Percentiles rank a stretch among this genome's conserved stretches.
phyloP scores from a whole-genome alignment of 2,113 vertebrate species.

The Oncorhynchus keta region DNA sequence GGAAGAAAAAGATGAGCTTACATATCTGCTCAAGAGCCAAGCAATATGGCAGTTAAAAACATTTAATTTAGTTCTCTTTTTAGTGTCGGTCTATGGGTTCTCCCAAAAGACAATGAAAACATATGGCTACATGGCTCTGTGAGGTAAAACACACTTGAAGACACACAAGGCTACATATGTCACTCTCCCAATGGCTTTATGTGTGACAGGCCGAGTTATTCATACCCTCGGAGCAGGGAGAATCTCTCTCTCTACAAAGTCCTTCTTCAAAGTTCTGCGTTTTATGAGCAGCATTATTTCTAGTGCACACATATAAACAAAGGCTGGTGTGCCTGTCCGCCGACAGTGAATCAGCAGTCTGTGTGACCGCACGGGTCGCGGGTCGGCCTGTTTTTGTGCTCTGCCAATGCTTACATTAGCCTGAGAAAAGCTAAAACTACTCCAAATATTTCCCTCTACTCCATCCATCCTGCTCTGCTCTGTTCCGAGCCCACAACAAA shows the following conservation, averaged over 20 bases:
- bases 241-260: constrained; percentile 68
- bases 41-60: constrained; percentile 38
- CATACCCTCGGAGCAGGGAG: constrained; percentile 57
- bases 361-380: constrained; percentile 70
- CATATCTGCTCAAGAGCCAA: constrained; percentile 26
- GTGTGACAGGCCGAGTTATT: constrained; percentile 66
- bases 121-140: constrained; percentile 49
- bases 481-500: constrained; percentile 4
- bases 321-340: constrained; percentile 67
- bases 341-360: constrained; percentile 79
- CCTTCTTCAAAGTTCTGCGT: constrained; percentile 72
- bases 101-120: constrained; percentile 42
- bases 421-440: constrained; percentile 73
- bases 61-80: constrained; percentile 30
- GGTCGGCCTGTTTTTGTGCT: constrained; percentile 74
- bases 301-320: constrained; percentile 80
- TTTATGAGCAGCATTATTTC: constrained; percentile 82
- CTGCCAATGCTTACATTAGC: constrained; percentile 77
- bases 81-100: constrained; percentile 22
- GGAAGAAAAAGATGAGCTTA: constrained; percentile 54
- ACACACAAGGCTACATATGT: constrained; percentile 61
- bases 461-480: constrained; percentile 58
- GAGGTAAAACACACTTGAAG: constrained; percentile 55
- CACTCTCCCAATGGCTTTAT: constrained; percentile 60
- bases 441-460: constrained; percentile 71